Evolutionary conservation across 1,140 invertebrate genomes (phyloP), one percentile per base, ranked within the genome.

Genomic region (Vollenhovia emeryi): DNA sequence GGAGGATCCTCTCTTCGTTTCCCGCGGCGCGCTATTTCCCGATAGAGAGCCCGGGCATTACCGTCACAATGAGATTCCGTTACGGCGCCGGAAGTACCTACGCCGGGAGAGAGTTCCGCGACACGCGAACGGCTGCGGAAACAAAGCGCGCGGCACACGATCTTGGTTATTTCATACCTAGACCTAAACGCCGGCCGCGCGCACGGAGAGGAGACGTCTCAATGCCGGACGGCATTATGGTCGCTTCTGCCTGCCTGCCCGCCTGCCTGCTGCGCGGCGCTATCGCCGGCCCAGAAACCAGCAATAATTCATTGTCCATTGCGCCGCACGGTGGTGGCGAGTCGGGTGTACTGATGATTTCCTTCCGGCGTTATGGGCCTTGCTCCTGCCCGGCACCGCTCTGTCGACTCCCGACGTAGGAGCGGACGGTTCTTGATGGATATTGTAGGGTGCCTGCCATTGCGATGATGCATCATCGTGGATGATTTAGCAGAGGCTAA

Each of bases 281-380:
- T 91, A 92, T 91, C 89, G 88, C 86, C 45, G 48, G 85, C 84
- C 84, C 88, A 91, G 90, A 92, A 82, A 78, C 73, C 52, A 88
- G 88, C 89, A 93, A 93, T 93, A 93, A 93, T 87, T 93, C 92
- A 93, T 93, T 93, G 92, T 92, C 92, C 92, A 90, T 89, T 90
- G 87, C 87, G 59, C 87, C 86, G 87, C 87, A 89, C 78, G 78
- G 87, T 84, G 82, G 78, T 88, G 86, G 87, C 76, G 86, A 92
- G 89, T 91, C 90, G 87, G 89, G 36, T 79, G 87, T 89, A 93
- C 89, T 91, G 92, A 93, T 93, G 91, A 91, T 91, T 93, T 93
- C 92, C 92, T 93, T 93, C 92, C 92, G 91, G 86, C 83, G 87
- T 76, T 87, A 43, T 75, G 71, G 68, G 45, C 73, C 83, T 84